Percentiles rank a stretch among this genome's conserved stretches.
phyloP scores from a whole-genome alignment of 2,888 invertebrate species.

The Zygothrica quintamaculata region DNA sequence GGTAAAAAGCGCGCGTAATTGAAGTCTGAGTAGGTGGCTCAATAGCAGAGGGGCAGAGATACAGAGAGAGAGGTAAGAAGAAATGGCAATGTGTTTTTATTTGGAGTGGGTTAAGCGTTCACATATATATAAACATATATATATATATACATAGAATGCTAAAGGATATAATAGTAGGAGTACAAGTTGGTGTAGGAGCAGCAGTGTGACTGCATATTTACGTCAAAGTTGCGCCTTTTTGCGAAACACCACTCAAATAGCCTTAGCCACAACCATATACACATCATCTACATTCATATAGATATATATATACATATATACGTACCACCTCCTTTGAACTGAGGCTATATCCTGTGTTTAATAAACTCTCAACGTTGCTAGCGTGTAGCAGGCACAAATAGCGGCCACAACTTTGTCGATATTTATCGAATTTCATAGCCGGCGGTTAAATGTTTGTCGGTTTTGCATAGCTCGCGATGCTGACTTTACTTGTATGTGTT shows the following conservation, averaged over 20 bases:
- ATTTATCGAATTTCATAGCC: conserved; percentile 81
- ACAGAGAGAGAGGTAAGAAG: too few species aligned
- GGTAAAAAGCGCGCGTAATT: conserved; percentile 66
- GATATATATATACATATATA: neutral
- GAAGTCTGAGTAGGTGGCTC: conserved; percentile 47
- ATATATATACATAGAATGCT: neutral
- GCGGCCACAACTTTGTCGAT: conserved; percentile 67
- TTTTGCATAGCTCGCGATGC: conserved; percentile 42
- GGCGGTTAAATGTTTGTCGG: conserved; percentile 74
- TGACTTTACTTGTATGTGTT: conserved; percentile 29
- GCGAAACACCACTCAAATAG: conserved; percentile 48
- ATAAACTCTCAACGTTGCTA: conserved; percentile 60
- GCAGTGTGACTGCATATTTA: conserved; percentile 62
- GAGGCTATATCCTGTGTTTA: conserved; percentile 70
- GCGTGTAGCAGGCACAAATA: conserved; percentile 42
- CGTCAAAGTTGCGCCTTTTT: conserved; percentile 68
- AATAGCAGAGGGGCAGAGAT: neutral
- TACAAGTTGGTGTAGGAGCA: conserved; percentile 8
- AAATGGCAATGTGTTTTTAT: too few species aligned
- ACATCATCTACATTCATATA: too few species aligned
- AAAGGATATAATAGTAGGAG: neutral
- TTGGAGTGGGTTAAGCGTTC: neutral
- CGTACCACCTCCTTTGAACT: conserved; percentile 9
- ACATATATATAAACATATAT: too few species aligned
- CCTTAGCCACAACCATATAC: conserved; percentile 3